Conservation (phyloP, 2,797 vertebrate species). For the Borostomias antarcticus region DNA sequence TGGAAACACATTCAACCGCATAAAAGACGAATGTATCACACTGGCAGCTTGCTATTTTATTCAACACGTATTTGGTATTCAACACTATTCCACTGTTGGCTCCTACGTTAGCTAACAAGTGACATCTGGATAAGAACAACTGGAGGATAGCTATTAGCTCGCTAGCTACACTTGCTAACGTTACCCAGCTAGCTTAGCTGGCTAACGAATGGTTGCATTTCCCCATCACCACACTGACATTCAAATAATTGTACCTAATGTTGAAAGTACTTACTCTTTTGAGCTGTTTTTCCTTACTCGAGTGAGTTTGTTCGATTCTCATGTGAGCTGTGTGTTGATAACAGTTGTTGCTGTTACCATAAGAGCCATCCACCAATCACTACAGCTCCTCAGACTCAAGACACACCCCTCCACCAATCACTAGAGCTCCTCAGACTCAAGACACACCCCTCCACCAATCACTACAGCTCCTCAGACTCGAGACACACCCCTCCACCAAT, state of each 20-base stretch:
- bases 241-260: neutral
- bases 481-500: constrained; percentile 27
- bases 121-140: neutral
- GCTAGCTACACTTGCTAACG: neutral
- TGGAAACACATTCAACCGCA: too few species aligned
- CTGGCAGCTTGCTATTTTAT: too few species aligned
- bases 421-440: neutral
- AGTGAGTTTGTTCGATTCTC: constrained; percentile 33
- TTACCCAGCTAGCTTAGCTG: neutral
- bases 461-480: too few species aligned
- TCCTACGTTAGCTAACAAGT: neutral
- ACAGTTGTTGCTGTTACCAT: constrained; percentile 66
- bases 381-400: neutral
- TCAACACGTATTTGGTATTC: neutral
- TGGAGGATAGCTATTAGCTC: neutral
- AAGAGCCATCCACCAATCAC: constrained; percentile 52
- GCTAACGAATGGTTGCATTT: neutral
- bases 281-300: neutral
- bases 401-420: constrained; percentile 28
- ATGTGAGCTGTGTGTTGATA: constrained; percentile 45
- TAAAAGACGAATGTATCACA: too few species aligned
- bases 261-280: constrained; percentile 44
- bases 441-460: too few species aligned
- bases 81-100: constrained; percentile 5
- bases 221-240: neutral